A percentile compares a stretch with the other conserved stretches of the same genome.
Evolutionary conservation across 2,113 vertebrate species (phyloP).

Genomic region (Beaufortia kweichowensis): DNA sequence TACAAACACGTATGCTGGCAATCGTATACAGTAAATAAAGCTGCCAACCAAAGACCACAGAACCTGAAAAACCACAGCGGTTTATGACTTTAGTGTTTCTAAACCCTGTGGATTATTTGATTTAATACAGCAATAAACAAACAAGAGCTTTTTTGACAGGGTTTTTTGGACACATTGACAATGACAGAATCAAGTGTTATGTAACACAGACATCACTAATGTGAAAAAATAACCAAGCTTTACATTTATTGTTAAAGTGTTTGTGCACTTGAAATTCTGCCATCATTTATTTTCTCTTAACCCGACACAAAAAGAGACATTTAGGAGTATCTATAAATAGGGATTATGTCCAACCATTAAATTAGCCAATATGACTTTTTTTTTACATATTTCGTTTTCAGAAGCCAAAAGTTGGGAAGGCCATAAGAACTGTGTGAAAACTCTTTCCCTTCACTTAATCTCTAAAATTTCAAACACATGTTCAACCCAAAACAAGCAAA

Average conservation of each 20-base stretch:
- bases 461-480: too few species aligned
- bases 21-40: slow-evolving; percentile 50
- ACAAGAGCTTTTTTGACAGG: background rate
- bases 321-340: too few species aligned
- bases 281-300: too few species aligned
- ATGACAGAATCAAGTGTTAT: background rate
- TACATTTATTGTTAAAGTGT: background rate
- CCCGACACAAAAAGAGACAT: too few species aligned
- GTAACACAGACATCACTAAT: background rate
- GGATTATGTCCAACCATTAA: too few species aligned
- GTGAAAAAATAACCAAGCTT: background rate
- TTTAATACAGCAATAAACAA: slow-evolving; percentile 14
- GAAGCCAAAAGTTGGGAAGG: too few species aligned
- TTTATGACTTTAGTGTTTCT: slow-evolving; percentile 14
- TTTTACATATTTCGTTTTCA: too few species aligned
- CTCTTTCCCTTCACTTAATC: too few species aligned
- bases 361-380: too few species aligned
- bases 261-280: too few species aligned
- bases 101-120: slow-evolving; percentile 10
- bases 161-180: background rate
- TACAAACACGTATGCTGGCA: slow-evolving; percentile 43
- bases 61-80: background rate
- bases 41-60: slow-evolving; percentile 47
- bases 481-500: too few species aligned
- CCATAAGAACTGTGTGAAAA: too few species aligned